Conservation (phyloP, 92 coral and sea anemone species). For the Palythoa heliodiscus region DNA sequence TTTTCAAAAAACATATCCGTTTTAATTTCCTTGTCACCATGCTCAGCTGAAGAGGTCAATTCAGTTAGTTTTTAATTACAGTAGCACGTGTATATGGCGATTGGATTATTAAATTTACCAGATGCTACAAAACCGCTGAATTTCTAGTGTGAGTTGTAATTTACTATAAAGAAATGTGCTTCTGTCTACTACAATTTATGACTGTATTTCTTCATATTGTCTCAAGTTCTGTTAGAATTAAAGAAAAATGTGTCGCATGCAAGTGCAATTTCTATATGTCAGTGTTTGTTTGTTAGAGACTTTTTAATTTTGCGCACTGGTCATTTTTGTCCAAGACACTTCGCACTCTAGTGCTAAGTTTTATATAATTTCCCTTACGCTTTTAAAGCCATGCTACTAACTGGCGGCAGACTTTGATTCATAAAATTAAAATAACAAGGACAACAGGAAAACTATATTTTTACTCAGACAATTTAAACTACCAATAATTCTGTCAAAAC, state of each 20-base stretch:
- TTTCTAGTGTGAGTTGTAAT: not conserved
- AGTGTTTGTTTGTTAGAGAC: not conserved
- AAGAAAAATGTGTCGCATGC: not conserved
- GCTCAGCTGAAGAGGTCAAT: not conserved
- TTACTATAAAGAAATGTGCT: not conserved
- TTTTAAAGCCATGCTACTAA: constrained; percentile 1
- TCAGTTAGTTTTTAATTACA: constrained; percentile 3
- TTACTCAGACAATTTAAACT: constrained; percentile 30
- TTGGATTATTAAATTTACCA: not conserved
- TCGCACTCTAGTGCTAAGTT: not conserved
- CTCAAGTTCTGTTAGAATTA: not conserved
- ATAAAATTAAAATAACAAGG: constrained; percentile 3
- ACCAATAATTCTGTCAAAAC: constrained; percentile 21
- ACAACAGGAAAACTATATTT: constrained; percentile 3
- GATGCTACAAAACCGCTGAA: constrained; percentile 28
- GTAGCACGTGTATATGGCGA: constrained; percentile 18
- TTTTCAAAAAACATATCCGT: no score
- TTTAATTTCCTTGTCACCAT: constrained; percentile 31
- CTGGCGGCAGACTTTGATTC: constrained; percentile 44
- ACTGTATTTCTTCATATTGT: not conserved
- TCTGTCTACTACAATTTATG: not conserved
- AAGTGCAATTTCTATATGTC: not conserved
- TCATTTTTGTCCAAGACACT: not conserved
- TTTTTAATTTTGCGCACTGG: not conserved
- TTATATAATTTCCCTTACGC: constrained; percentile 14